These are phyloP conservation scores for Hozukius guyotensis DNA, from an alignment of 2,797 vertebrate genomes.

Conservation along the genomic window DNA sequence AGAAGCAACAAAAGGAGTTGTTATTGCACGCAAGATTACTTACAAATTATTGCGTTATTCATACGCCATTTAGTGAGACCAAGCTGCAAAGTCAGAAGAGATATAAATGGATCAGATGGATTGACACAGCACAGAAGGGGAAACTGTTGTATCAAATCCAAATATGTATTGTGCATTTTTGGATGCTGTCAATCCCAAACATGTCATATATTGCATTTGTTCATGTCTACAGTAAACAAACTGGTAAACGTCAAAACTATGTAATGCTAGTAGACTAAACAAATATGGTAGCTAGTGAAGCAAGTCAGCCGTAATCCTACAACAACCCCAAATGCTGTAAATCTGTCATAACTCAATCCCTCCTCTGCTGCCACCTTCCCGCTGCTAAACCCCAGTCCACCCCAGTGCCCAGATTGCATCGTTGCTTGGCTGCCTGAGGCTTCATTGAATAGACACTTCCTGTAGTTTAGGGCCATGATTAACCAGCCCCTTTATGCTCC, in stretches of 20 bases:
- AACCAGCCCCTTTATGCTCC: conserved; percentile 82
- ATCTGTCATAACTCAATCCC: conserved; percentile 40
- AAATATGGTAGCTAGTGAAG: conserved; percentile 4
- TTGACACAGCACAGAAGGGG: background rate
- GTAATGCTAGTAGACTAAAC: background rate
- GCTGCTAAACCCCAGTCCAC: conserved; percentile 48
- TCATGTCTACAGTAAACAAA: background rate
- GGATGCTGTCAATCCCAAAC: background rate
- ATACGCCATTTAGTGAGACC: too few species aligned
- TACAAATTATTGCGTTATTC: too few species aligned
- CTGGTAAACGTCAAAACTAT: background rate
- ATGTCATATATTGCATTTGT: background rate
- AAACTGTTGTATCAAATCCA: background rate
- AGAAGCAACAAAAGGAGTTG: too few species aligned
- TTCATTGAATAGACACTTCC: conserved; percentile 80
- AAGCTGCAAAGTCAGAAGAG: background rate
- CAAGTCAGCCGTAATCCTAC: background rate
- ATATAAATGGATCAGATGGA: background rate
- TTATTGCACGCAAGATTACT: too few species aligned
- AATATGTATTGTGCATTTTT: background rate
- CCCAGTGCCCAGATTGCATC: conserved; percentile 58
- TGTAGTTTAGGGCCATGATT: conserved; percentile 85
- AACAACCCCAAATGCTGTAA: conserved; percentile 9
- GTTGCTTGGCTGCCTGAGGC: conserved; percentile 64
- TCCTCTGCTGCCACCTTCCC: conserved; percentile 31